phyloP scores from a whole-genome alignment of 1,140 invertebrate species.

The fruit fly (Drosophila melanogaster) region DNA sequence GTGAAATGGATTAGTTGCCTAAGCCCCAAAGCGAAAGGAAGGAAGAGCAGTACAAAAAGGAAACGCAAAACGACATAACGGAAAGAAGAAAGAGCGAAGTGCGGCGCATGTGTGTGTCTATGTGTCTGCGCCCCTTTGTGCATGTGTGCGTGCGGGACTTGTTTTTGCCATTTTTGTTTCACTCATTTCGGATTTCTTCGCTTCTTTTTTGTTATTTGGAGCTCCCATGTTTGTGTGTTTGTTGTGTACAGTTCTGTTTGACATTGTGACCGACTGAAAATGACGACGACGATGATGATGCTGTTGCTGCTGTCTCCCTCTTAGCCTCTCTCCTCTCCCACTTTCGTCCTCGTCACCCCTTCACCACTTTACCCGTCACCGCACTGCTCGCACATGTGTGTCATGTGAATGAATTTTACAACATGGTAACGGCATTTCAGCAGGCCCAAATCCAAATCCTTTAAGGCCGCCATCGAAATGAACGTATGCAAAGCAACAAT shows the following conservation, averaged over 20 bases:
- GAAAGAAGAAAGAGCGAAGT: slow-evolving; percentile 29
- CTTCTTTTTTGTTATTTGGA: slow-evolving; percentile 5
- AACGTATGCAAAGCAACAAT: slow-evolving; percentile 55
- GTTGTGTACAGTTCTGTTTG: slow-evolving; percentile 66
- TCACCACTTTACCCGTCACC: too few relatives aligned
- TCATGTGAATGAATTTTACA: slow-evolving; percentile 68
- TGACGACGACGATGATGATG: slow-evolving; percentile 27
- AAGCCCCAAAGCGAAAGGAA: slow-evolving; percentile 35
- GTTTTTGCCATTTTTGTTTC: slow-evolving; percentile 49
- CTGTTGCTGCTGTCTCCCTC: slow-evolving; percentile 14
- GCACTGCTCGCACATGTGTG: slow-evolving; percentile 11
- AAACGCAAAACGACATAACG: slow-evolving; percentile 42
- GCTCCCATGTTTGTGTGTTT: slow-evolving; percentile 28
- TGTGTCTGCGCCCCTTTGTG: background rate
- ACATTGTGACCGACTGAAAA: slow-evolving; percentile 70
- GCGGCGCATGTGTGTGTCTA: slow-evolving; percentile 17
- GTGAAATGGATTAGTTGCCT: slow-evolving; percentile 75
- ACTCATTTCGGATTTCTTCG: slow-evolving; percentile 24
- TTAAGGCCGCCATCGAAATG: slow-evolving; percentile 49
- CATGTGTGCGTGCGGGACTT: slow-evolving; percentile 22
- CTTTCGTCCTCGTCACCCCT: background rate
- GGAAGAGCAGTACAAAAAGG: slow-evolving; percentile 33
- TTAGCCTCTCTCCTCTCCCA: background rate
- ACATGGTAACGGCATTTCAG: slow-evolving; percentile 37
- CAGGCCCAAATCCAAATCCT: slow-evolving; percentile 39